Base-by-base conservation (phyloP, 2,797 vertebrate genomes). In the Spondyliosoma cantharus region DNA sequence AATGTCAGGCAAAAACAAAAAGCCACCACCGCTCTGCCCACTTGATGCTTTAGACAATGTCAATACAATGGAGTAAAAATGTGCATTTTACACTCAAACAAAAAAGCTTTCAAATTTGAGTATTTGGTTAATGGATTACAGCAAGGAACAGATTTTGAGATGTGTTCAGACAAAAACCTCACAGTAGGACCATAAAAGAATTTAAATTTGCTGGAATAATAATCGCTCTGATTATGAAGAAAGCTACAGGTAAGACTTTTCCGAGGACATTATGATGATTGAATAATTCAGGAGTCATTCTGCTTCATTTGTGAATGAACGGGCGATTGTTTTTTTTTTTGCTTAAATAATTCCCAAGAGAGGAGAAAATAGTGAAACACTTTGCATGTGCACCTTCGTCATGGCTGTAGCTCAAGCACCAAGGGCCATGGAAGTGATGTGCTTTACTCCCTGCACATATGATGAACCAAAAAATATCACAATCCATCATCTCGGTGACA, bases 181-280 rank as follows among this genome's bases (percentile, higher is more conserved):
- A 64, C 24, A 61, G 24, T 25, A 48, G 42, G 56, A 70, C 22
- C 22, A 76, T 84, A 76, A 85, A 84, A 83, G 1, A 37, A 68
- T 77, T 83, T 81, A n/a, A 84, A 49, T 87, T 81, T 74, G 32
- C 54, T 52, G 54, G 22, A 75, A 76, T 81, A 73, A 80, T 82
- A 86, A 87, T 63, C 68, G 61, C 60, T 42, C 74, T 81, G 78
- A 80, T 86, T 78, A 80, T 7, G 57, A 59, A 69, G 79, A 86
- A 90, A 68, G 74, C 64, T 71, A 90, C 77, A 88, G 81, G 76
- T 81, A 85, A 76, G 59, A 71, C 32, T 83, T 87, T 87, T 68
- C 65, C 54, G 56, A 52, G 46, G 16, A 63, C 50, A 79, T 89
- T 90, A 81, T 19, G 25, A 52, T 71, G 63, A 83, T n/a, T 85